Evolutionary conservation across 2,113 vertebrate species (phyloP), one percentile per base, ranked within the genome.

Genomic region (Montifringilla adamsi): DNA sequence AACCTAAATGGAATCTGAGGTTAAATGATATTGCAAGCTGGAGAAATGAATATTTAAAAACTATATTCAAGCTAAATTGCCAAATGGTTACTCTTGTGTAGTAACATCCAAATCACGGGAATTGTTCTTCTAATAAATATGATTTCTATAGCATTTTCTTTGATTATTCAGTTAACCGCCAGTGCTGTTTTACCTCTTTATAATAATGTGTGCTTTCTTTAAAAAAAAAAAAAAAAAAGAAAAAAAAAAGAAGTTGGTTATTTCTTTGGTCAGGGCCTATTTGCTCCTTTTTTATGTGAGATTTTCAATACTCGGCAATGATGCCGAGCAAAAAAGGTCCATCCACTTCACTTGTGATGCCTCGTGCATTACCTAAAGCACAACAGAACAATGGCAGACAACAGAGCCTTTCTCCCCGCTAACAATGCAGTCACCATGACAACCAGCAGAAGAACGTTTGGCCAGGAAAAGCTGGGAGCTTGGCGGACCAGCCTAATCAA

Each of bases 271-370:
- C 97, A 97, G 95, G 97, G 97, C 97, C 97, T 97, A 98, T 98
- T 98, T 98, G 97, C 98, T 98, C 98, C 98, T 98, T 98, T 98
- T 98, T 98, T 98, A 97, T 98, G 97, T 97, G 97, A 97, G 98
- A 98, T 98, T 98, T 98, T 98, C 98, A 98, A 98, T 98, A 97
- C 98, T 97, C 94, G 64, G 98, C 98, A 98, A 98, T 98, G 98
- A 98, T 97, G 98, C 97, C 83, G 98, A 98, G 98, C 97, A 97
- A 98, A 98, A 98, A 98, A 98, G 98, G 98, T 98, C 97, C 98
- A 98, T 98, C 98, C 98, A 98, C 98, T 98, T 98, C 98, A 98
- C 97, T 98, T 95, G 97, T 98, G 98, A 98, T 98, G 98, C 98
- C 97, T 98, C 98, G 97, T 97, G 98, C 96, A 97, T 98, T 98